Evolutionary conservation across 2,113 vertebrate species (phyloP).

Genomic region (Psilopsiagon aurifrons): DNA sequence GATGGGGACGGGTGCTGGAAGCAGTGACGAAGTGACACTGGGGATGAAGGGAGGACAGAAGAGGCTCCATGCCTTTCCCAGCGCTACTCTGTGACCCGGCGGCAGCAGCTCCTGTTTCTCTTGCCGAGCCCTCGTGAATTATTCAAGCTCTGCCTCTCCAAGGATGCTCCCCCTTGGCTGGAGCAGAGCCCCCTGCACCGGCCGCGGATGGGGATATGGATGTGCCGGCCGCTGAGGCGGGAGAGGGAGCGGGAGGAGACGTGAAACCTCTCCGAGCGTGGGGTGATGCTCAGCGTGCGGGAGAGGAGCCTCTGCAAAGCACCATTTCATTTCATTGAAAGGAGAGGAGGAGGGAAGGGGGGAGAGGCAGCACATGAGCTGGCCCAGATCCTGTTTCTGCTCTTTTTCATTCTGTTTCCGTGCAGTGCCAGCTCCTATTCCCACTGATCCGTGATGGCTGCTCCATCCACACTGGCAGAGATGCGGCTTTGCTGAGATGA

Average conservation of each 20-base stretch:
- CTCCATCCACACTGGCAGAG: neutral
- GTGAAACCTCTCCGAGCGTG: fast-evolving
- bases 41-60: neutral
- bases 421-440: neutral
- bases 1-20: neutral
- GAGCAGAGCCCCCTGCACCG: neutral
- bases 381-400: constrained; percentile 14
- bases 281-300: neutral
- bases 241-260: neutral
- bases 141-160: neutral
- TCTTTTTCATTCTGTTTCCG: neutral
- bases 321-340: neutral
- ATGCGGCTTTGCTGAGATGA: neutral
- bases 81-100: fast-evolving
- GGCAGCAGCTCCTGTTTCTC: neutral
- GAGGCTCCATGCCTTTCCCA: neutral
- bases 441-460: neutral
- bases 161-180: neutral
- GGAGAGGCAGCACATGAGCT: neutral
- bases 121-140: neutral
- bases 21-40: fast-evolving
- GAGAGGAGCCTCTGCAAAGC: neutral
- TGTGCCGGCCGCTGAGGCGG: neutral
- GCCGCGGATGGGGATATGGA: neutral
- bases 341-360: neutral